Base-by-base conservation (phyloP, 2,113 vertebrate genomes). In the Castor canadensis region DNA sequence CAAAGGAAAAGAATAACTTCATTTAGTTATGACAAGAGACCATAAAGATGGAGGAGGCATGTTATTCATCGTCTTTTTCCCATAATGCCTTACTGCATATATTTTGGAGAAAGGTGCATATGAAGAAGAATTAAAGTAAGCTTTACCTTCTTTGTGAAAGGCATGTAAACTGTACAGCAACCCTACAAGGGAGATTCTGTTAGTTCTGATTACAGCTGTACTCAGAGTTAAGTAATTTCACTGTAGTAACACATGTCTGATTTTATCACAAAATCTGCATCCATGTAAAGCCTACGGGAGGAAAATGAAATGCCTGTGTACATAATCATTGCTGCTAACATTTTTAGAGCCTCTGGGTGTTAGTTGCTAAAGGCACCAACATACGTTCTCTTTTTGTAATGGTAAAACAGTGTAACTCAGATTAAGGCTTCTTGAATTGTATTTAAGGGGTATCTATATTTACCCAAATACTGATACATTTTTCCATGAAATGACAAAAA, bases 171-270 rank as follows among this genome's bases (percentile, higher is more conserved):
- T 71, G 1, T 8, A 40, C 47, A 43, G 16, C 28, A 84, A 9
- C 1, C 13, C 5, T 79, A 15, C 9, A 40, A 81, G 9, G 43
- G 38, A 73, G 11, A 16, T 56, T 52, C 32, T 86, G 4, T 75
- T 67, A 81, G 3, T 19, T 96, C 24, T 52, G n/a, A 81, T 69
- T 20, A 52, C n/a, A 43, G 11, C 30, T 83, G 35, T 45, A 64
- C 49, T 89, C 30, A 94, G 40, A 69, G 67, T 60, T 81, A 75
- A 72, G 49, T 80, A 72, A 85, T 85, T 85, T 86, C 60, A 67
- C 40, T 77, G 2, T 1, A 19, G 38, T 58, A 81, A 86, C 32
- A 66, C 20, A 88, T 35, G 56, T 77, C 32, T 79, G 45, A 64
- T 62, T 64, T 20, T 47, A 79, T 30, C 56, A 28, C 71, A 43